Percentiles rank a stretch among this genome's conserved stretches.
Conservation (phyloP, 1,140 invertebrate genomes). For the Cherax destructor region DNA sequence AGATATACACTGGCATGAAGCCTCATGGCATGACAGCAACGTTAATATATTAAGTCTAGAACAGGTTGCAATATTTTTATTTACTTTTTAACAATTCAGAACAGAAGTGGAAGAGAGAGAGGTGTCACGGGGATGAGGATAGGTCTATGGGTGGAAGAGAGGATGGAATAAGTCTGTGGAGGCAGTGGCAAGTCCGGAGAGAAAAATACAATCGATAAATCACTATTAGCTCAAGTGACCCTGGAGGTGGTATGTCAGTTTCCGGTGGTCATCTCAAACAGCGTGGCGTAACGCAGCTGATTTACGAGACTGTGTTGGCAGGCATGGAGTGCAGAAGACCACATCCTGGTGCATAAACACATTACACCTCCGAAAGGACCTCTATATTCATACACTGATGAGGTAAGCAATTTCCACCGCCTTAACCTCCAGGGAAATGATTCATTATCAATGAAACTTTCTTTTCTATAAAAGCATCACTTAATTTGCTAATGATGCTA, state of each 20-base stretch:
- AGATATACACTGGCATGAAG: background rate
- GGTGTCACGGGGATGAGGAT: no score
- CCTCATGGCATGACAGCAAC: background rate
- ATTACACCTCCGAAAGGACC: background rate
- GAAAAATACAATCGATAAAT: background rate
- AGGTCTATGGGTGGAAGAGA: no score
- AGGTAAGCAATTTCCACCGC: background rate
- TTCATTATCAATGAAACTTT: slow-evolving; percentile 5
- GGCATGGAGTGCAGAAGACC: background rate
- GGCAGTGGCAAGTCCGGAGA: no score
- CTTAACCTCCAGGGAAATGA: slow-evolving; percentile 24
- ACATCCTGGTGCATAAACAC: background rate
- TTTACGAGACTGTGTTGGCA: background rate
- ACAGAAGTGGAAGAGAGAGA: no score
- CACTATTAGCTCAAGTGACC: background rate
- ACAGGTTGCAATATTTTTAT: background rate
- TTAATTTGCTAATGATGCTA: background rate
- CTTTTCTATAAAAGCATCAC: background rate
- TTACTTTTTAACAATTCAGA: background rate
- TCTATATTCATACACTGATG: slow-evolving; percentile 21
- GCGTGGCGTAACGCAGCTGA: no score
- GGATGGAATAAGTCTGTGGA: no score
- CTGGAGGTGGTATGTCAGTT: no score
- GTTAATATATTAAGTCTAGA: background rate
- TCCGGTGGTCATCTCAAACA: no score